These are phyloP conservation scores for Heloderma charlesbogerti DNA, from an alignment of 2,113 vertebrate genomes.

Conservation along the genomic window DNA sequence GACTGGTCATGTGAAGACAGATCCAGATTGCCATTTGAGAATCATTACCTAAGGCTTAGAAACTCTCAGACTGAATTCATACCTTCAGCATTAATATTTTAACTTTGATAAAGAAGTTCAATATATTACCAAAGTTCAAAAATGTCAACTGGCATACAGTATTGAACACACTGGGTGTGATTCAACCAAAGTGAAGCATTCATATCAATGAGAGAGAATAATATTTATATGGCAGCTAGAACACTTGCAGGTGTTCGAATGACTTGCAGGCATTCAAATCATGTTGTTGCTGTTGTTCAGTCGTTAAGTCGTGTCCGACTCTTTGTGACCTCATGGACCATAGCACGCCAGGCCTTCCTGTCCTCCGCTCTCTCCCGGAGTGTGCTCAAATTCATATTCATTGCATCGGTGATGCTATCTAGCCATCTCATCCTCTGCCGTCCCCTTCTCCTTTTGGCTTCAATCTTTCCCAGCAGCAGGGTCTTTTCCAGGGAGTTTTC, in stretches of 20 bases:
- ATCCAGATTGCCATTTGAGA: conserved; percentile 42
- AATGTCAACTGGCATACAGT: background rate
- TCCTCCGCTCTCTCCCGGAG: too few species aligned
- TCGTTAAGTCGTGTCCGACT: too few species aligned
- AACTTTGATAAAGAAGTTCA: conserved; percentile 8
- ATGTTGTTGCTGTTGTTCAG: too few species aligned
- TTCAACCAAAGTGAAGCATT: background rate
- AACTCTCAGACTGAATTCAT: conserved; percentile 4
- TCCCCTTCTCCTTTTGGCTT: too few species aligned
- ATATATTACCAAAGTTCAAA: background rate
- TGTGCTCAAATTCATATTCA: too few species aligned
- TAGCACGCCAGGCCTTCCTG: too few species aligned
- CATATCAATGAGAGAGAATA: background rate
- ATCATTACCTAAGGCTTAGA: conserved; percentile 22
- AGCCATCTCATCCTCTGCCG: too few species aligned
- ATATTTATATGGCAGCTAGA: background rate
- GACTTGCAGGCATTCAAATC: too few species aligned
- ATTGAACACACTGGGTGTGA: background rate
- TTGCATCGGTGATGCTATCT: too few species aligned
- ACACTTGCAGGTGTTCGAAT: background rate
- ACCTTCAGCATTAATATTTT: conserved; percentile 17
- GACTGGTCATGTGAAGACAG: conserved; percentile 14
- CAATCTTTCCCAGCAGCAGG: too few species aligned
- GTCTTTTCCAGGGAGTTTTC: too few species aligned
- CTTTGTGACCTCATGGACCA: too few species aligned